Conservation (phyloP, 2,797 vertebrate species). For the Pangasius larnaudii region DNA sequence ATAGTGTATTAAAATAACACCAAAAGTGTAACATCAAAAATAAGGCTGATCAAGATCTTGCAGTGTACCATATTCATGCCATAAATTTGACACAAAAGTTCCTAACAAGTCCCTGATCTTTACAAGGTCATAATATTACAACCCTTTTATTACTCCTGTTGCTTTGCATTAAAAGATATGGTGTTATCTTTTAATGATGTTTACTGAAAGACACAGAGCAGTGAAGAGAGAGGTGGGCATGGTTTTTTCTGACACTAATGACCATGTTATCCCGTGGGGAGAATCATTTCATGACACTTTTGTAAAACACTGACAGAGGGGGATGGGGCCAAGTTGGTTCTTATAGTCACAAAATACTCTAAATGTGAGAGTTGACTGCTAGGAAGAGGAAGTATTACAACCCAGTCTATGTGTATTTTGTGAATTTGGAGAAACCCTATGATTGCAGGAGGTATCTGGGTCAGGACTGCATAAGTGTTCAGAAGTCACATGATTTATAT, state of each 20-base stretch:
- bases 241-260: slow-evolving; percentile 46
- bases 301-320: neutral
- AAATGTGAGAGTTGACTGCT: neutral
- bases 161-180: slow-evolving; percentile 2
- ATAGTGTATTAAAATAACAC: neutral
- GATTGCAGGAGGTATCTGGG: neutral
- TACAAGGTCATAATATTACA: neutral
- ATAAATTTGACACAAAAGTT: neutral
- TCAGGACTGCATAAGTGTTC: neutral
- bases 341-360: neutral
- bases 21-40: neutral
- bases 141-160: neutral
- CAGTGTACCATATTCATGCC: neutral
- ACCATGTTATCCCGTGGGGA: slow-evolving; percentile 23
- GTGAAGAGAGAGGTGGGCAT: slow-evolving; percentile 29
- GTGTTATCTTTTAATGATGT: slow-evolving; percentile 14
- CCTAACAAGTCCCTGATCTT: neutral
- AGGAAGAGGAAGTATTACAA: neutral
- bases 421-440: neutral
- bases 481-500: neutral
- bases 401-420: neutral
- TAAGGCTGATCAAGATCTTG: neutral
- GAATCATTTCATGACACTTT: slow-evolving; percentile 21
- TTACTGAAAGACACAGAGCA: neutral
- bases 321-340: neutral